Percentiles rank a stretch among this genome's conserved stretches.
Evolutionary conservation across 92 coral and sea anemone species (phyloP).

Genomic region (Diadumene lineata): DNA sequence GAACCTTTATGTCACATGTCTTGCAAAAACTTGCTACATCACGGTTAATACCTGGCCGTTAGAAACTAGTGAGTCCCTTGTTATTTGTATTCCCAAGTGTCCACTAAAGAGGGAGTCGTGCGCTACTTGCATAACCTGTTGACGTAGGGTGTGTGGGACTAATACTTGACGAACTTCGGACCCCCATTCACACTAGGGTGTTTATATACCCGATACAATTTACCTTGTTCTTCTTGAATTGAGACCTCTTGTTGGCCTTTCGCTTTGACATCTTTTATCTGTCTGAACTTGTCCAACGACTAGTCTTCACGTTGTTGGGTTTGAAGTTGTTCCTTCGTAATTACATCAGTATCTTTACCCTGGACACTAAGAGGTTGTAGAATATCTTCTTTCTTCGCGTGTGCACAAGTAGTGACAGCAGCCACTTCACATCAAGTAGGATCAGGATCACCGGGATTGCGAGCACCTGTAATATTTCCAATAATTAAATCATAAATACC

Average conservation of each 20-base stretch:
- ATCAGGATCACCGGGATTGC: slow-evolving; percentile 35
- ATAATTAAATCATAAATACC: slow-evolving; percentile 38
- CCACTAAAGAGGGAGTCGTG: slow-evolving; percentile 30
- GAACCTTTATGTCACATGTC: slow-evolving; percentile 32
- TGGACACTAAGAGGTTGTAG: background rate
- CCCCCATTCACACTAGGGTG: slow-evolving; percentile 38
- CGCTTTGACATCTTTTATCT: background rate
- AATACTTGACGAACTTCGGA: slow-evolving; percentile 28
- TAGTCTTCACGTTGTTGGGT: too few species aligned
- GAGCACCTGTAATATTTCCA: too few species aligned
- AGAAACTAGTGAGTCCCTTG: slow-evolving; percentile 31
- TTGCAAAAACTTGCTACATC: slow-evolving; percentile 40
- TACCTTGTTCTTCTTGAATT: slow-evolving; percentile 26
- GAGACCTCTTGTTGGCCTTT: slow-evolving; percentile 18
- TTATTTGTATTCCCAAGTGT: slow-evolving; percentile 47
- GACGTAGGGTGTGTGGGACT: slow-evolving; percentile 22
- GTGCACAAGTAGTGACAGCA: slow-evolving; percentile 11
- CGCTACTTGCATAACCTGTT: slow-evolving; percentile 39
- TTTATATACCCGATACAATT: slow-evolving; percentile 22
- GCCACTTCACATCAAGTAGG: slow-evolving; percentile 26
- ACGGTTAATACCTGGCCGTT: slow-evolving; percentile 20
- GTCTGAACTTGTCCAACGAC: slow-evolving; percentile 39
- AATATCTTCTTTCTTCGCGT: slow-evolving; percentile 27
- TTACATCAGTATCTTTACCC: background rate
- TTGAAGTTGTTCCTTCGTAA: slow-evolving; percentile 35